These are phyloP conservation scores for Tinea pellionella DNA, from an alignment of 2,888 invertebrate genomes.

Conservation along the genomic window DNA sequence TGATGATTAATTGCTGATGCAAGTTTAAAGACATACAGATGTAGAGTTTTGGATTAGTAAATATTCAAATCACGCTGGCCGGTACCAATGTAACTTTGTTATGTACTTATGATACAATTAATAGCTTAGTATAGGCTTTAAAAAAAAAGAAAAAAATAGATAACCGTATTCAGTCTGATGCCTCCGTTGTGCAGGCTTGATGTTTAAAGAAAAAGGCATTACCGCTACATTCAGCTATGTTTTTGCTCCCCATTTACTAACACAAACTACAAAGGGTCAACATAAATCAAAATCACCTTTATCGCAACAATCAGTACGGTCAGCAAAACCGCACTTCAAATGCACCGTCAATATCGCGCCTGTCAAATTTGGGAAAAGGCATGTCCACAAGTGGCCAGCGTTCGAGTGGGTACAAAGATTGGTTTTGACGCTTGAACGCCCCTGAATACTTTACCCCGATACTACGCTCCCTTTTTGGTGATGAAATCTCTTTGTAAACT, in stretches of 20 bases:
- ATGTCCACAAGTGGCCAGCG: constrained; percentile 1
- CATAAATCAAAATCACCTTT: constrained; percentile 1
- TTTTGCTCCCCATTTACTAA: too few species aligned
- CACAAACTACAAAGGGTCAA: constrained; percentile 8
- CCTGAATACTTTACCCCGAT: constrained; percentile 9
- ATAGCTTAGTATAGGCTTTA: too few species aligned
- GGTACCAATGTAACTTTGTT: too few species aligned
- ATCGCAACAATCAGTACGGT: constrained; percentile 6
- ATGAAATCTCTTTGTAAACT: constrained; percentile 16
- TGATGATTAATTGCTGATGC: constrained; percentile 35
- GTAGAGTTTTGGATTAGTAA: too few species aligned
- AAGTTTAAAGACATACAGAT: constrained; percentile 8
- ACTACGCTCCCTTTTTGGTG: constrained; percentile 13
- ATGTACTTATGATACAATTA: too few species aligned
- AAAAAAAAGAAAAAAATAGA: too few species aligned
- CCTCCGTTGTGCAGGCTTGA: too few species aligned
- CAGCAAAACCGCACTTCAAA: constrained; percentile 15
- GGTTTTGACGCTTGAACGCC: constrained; percentile 35
- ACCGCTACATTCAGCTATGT: too few species aligned
- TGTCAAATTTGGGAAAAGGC: constrained; percentile 9
- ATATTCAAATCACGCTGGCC: too few species aligned
- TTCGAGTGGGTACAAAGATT: constrained; percentile 31
- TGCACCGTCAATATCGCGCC: neutral
- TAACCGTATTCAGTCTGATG: too few species aligned
- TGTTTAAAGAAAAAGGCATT: too few species aligned